phyloP scores from a whole-genome alignment of 2,888 invertebrate genomes.

The Serrognathus titanus region DNA sequence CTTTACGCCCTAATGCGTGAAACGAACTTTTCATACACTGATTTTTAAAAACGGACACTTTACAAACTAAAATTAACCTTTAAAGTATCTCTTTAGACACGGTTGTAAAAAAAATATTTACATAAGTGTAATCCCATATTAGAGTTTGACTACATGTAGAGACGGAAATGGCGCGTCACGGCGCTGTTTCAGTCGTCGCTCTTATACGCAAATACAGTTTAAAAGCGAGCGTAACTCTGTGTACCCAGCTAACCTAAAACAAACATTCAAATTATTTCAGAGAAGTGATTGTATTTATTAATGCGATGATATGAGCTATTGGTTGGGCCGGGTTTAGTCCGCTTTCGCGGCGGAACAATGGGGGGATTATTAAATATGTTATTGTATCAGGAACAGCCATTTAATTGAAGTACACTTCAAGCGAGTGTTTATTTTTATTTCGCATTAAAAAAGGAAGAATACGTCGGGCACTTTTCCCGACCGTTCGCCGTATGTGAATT shows the following conservation, averaged over 20 bases:
- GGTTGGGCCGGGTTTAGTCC: conserved; percentile 27
- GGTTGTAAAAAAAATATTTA: no score
- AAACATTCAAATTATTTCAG: conserved; percentile 50
- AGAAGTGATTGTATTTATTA: conserved; percentile 40
- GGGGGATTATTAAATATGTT: conserved; percentile 29
- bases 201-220: conserved; percentile 8
- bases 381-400: conserved; percentile 21
- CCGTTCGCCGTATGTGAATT: background rate
- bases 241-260: conserved; percentile 40
- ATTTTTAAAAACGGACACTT: no score
- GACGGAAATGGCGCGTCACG: background rate
- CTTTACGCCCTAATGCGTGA: no score
- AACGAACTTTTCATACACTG: no score
- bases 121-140: no score
- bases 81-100: no score
- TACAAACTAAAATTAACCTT: no score
- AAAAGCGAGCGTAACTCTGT: conserved; percentile 12
- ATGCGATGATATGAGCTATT: conserved; percentile 33
- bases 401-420: conserved; percentile 16
- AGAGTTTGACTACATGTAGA: no score
- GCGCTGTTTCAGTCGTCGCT: conserved; percentile 1
- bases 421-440: conserved; percentile 19
- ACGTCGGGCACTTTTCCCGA: background rate
- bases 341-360: conserved; percentile 23
- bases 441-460: conserved; percentile 13